These are phyloP conservation scores for Euplagia quadripunctaria DNA, from an alignment of 2,888 invertebrate species.

Conservation along the genomic window DNA sequence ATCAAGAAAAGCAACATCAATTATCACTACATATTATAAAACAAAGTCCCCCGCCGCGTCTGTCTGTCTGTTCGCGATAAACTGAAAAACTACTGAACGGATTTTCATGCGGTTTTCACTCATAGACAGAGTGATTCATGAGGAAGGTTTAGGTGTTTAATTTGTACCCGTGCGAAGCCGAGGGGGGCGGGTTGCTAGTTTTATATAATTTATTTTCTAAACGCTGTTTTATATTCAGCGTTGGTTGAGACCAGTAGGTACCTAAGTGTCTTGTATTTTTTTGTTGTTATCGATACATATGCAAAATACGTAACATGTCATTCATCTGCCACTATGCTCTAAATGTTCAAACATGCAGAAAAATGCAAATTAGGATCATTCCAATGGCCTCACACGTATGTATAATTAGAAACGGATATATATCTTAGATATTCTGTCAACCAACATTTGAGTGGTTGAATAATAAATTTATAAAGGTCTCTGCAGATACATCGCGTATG, in stretches of 20 bases:
- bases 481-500: not conserved
- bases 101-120: too few species aligned
- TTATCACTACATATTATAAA: not conserved
- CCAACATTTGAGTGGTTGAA: slow-evolving; percentile 1
- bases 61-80: too few species aligned
- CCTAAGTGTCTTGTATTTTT: too few species aligned
- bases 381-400: slow-evolving; percentile 1
- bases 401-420: slow-evolving; percentile 12
- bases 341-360: slow-evolving; percentile 13
- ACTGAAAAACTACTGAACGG: too few species aligned
- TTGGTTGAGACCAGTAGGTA: too few species aligned
- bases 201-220: too few species aligned
- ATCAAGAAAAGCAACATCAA: not conserved
- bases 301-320: slow-evolving; percentile 1
- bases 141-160: too few species aligned
- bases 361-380: slow-evolving; percentile 17
- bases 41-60: too few species aligned
- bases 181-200: too few species aligned
- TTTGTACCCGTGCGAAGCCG: too few species aligned
- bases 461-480: slow-evolving; percentile 1
- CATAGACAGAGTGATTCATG: too few species aligned
- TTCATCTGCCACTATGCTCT: not conserved
- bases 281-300: slow-evolving; percentile 8
- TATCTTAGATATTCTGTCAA: not conserved
- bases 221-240: too few species aligned